Conservation (phyloP, 2,113 vertebrate species). For the Hystrix brachyura region DNA sequence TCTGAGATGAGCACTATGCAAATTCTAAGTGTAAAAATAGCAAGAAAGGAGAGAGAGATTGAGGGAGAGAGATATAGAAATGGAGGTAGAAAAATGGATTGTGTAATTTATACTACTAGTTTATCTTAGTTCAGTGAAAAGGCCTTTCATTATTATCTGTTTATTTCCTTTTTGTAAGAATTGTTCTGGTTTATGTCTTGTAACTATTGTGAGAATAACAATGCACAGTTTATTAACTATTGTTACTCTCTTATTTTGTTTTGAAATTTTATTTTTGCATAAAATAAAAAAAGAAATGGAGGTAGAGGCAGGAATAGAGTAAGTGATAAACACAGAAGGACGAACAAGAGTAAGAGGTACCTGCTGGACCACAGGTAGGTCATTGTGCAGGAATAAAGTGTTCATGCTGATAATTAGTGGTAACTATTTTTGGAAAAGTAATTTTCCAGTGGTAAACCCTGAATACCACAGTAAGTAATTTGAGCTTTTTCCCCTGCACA, state of each 20-base stretch:
- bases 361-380: not conserved
- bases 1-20: not conserved
- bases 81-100: not conserved
- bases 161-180: too few species aligned
- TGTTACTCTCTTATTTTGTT: too few species aligned
- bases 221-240: too few species aligned
- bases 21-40: not conserved
- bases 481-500: not conserved
- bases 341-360: not conserved
- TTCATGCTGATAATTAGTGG: not conserved
- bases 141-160: too few species aligned
- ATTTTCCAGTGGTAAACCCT: constrained; percentile 46
- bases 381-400: not conserved
- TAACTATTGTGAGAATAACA: too few species aligned
- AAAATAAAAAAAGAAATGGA: too few species aligned
- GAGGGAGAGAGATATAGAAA: not conserved
- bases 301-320: not conserved
- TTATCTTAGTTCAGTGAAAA: too few species aligned
- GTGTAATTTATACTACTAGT: too few species aligned
- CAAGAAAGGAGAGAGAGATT: not conserved
- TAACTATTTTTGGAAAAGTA: constrained; percentile 46
- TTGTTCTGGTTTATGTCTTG: too few species aligned
- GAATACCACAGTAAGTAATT: not conserved
- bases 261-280: too few species aligned
- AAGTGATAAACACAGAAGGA: not conserved